Evolutionary conservation across 2,888 invertebrate species (phyloP).

Genomic region (Dermolepida albohirtum): DNA sequence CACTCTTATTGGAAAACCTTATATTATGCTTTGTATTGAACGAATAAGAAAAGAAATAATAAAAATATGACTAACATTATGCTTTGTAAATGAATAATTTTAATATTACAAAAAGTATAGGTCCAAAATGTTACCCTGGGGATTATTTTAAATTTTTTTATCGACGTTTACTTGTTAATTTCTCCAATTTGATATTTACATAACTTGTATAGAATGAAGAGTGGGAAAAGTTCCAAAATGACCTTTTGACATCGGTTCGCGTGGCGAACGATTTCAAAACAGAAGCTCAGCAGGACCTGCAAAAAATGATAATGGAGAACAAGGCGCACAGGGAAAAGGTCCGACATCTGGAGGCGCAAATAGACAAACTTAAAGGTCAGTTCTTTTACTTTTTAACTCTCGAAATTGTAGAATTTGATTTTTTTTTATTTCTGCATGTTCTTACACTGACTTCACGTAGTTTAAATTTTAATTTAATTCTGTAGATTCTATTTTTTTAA

Average conservation of each 20-base stretch:
- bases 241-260: conserved; percentile 90
- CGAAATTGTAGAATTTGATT: background rate
- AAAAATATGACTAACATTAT: no score
- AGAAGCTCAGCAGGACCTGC: conserved; percentile 89
- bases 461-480: background rate
- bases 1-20: no score
- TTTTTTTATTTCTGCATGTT: conserved; percentile 19
- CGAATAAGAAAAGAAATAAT: no score
- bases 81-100: no score
- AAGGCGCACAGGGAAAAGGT: conserved; percentile 82
- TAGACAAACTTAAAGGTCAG: conserved; percentile 82
- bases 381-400: background rate
- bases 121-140: no score
- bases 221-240: conserved; percentile 95
- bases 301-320: conserved; percentile 85
- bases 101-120: no score
- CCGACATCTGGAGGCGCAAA: conserved; percentile 80
- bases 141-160: no score
- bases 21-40: no score
- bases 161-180: background rate
- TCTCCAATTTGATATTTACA: background rate
- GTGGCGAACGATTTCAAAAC: conserved; percentile 97
- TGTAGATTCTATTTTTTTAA: no score
- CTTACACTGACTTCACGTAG: conserved; percentile 14
- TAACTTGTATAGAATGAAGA: conserved; percentile 75